Evolutionary conservation across 2,888 invertebrate species (phyloP).

Genomic region (Drosophila macrospina): DNA sequence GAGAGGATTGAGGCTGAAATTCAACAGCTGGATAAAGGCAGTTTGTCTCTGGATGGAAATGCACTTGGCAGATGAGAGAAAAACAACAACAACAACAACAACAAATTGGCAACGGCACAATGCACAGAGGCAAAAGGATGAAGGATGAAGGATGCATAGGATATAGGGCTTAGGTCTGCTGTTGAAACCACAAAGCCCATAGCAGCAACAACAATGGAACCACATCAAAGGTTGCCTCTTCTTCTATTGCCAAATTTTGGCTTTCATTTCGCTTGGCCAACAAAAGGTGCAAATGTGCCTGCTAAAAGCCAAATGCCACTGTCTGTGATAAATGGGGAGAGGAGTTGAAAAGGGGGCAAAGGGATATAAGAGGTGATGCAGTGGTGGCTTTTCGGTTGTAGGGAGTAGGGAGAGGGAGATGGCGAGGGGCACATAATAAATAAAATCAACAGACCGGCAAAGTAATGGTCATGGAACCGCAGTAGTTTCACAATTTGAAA

Average conservation of each 20-base stretch:
- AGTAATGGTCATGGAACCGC: constrained; percentile 42
- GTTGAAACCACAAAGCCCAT: constrained; percentile 40
- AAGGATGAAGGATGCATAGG: neutral
- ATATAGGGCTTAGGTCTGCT: constrained; percentile 24
- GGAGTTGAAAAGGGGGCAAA: neutral
- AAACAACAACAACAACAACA: too few relatives aligned
- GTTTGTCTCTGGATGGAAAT: neutral
- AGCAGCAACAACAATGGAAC: constrained; percentile 39
- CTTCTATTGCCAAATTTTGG: constrained; percentile 29
- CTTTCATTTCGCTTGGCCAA: constrained; percentile 32
- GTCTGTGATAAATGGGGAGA: constrained; percentile 44
- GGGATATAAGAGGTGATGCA: neutral
- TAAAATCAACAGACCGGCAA: constrained; percentile 38
- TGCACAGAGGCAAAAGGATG: constrained; percentile 5
- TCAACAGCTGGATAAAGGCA: neutral
- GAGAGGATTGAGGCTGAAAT: neutral
- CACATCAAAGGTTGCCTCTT: constrained; percentile 51
- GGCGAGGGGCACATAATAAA: constrained; percentile 43
- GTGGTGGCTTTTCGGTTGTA: neutral
- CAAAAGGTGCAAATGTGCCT: constrained; percentile 58
- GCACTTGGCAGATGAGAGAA: neutral
- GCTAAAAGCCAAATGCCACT: constrained; percentile 39
- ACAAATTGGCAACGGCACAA: constrained; percentile 3
- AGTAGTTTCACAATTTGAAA: constrained; percentile 28
- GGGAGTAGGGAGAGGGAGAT: too few relatives aligned